Base-by-base conservation (phyloP, 2,888 invertebrate species). In the Leptarthrus brevirostris region DNA sequence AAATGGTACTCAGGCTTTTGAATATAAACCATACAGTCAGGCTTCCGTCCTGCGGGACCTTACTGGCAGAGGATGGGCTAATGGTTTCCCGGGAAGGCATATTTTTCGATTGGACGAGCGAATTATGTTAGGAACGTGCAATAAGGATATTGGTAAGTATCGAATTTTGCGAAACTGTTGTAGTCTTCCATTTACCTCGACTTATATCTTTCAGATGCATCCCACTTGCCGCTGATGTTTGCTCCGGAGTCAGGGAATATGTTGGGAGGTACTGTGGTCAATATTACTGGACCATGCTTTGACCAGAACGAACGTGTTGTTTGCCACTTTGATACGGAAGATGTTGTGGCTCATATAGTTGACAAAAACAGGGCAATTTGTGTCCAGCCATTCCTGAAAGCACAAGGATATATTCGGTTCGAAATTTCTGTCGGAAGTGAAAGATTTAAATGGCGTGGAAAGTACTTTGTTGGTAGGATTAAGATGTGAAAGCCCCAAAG, bases 191-290 rank as follows among this genome's bases (percentile, higher is more conserved):
- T 22, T 14, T 10, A 24, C n/a, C n/a, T n/a, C n/a, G n/a, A n/a
- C 8, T 71, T 54, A 54, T 54, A 54, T 22, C 22, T 22, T 26
- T 24, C 49, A 94, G 95, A 93, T 80, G 93, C 92, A 16, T 91
- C 94, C 0, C 90, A 93, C 82, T 88, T 96, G 74, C 92, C 93
- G 0, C 84, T 96, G 70, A 90, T 93, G 79, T 96, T 96, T 80
- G 96, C 97, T 0, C 97, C 97, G 0, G 96, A 97, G 84, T 95
- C 95, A 81, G 98, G 97, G 3, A 96, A 95, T 83, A 98, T 98
- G 98, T 87, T 98, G 77, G 98, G 98, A 2, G 98, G 98, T 1
- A 95, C 96, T 0, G 91, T 97, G 71, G 95, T 98, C 44, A 97
- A 98, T 82, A 94, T 98, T 74, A 97, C 98, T 0, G 98, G 98